Evolutionary conservation across 2,113 vertebrate genomes (phyloP).

Genomic region (Mesocricetus auratus): DNA sequence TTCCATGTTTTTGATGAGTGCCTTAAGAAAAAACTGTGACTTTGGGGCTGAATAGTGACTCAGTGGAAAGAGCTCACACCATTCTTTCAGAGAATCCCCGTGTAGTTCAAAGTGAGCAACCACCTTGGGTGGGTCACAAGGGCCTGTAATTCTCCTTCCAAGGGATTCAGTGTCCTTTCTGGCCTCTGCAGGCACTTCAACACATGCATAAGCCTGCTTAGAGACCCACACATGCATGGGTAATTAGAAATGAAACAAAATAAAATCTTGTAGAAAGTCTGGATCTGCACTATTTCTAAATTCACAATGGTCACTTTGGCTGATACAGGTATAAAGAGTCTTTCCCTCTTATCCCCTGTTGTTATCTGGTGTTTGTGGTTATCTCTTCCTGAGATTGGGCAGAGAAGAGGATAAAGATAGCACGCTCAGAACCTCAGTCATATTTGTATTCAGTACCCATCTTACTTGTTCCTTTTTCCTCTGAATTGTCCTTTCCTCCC

Average conservation of each 20-base stretch:
- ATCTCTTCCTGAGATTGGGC: background rate
- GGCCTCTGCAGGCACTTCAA: background rate
- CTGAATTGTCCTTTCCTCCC: background rate
- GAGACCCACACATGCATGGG: background rate
- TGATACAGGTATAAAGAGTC: background rate
- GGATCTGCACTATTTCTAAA: constrained; percentile 21
- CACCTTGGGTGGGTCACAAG: background rate
- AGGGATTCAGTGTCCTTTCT: background rate
- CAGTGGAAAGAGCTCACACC: no score
- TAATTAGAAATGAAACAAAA: background rate
- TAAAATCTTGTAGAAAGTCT: background rate
- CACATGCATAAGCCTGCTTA: background rate
- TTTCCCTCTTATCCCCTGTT: background rate
- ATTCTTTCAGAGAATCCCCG: accelerated
- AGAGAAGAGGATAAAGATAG: background rate
- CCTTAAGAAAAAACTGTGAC: background rate
- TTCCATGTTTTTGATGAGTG: constrained; percentile 50
- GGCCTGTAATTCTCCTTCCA: background rate
- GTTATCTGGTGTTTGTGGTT: background rate
- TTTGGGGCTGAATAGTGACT: background rate
- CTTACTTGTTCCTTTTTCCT: background rate
- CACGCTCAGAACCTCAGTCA: background rate
- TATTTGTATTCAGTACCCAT: background rate
- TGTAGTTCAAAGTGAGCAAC: background rate
- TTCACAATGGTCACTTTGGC: background rate